Percentiles rank a stretch among this genome's conserved stretches.
phyloP scores from a whole-genome alignment of 1,140 invertebrate genomes.

The Drosophila pectinifera region DNA sequence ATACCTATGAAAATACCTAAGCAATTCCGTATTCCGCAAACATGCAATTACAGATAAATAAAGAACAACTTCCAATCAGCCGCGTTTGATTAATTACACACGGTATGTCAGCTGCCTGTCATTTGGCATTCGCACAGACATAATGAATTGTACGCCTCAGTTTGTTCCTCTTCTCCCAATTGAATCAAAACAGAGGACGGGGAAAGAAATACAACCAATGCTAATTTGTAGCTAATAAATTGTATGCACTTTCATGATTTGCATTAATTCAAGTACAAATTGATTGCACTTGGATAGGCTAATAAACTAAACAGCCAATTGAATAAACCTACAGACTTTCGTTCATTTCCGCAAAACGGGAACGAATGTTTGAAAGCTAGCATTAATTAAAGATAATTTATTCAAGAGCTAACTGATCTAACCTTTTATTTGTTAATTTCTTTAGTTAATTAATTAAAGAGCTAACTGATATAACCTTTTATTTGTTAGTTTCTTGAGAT shows the following conservation, averaged over 20 bases:
- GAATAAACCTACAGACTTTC: slow-evolving; percentile 21
- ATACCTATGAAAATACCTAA: not conserved
- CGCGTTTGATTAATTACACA: slow-evolving; percentile 44
- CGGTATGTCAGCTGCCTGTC: slow-evolving; percentile 34
- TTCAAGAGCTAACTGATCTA: not conserved
- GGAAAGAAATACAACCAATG: slow-evolving; percentile 37
- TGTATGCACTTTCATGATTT: slow-evolving; percentile 57
- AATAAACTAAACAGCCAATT: slow-evolving; percentile 41
- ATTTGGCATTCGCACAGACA: slow-evolving; percentile 29
- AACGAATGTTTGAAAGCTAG: not conserved
- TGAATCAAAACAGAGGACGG: not conserved
- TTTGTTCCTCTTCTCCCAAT: slow-evolving; percentile 9
- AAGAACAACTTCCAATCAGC: slow-evolving; percentile 46
- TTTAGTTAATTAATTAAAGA: not conserved
- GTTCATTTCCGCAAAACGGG: slow-evolving; percentile 57
- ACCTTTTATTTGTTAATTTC: not conserved
- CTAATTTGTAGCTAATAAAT: slow-evolving; percentile 71
- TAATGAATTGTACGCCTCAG: slow-evolving; percentile 39
- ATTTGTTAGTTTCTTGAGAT: not conserved
- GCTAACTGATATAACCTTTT: not conserved
- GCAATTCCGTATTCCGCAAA: slow-evolving; percentile 19
- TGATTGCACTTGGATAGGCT: slow-evolving; percentile 62
- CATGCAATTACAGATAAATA: slow-evolving; percentile 47
- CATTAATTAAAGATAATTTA: not conserved
- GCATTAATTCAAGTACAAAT: slow-evolving; percentile 71